phyloP scores from a whole-genome alignment of 2,888 invertebrate species.

The Lasioglossum malachurum region DNA sequence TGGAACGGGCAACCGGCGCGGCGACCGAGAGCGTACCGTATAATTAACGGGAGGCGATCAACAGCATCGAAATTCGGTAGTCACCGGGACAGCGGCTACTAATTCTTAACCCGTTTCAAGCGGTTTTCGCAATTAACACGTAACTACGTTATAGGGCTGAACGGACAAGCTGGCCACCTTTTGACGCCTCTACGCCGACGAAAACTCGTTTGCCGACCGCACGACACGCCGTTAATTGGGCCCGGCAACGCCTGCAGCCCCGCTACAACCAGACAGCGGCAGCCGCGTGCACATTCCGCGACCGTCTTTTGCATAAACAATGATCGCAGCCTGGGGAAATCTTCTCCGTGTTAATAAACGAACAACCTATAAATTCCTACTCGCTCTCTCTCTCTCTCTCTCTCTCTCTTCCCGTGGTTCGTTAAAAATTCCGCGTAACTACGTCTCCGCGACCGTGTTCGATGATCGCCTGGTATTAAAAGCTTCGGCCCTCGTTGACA shows the following conservation, averaged over 20 bases:
- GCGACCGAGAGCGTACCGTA: neutral
- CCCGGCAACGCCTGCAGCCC: slow-evolving; percentile 63
- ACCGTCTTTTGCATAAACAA: slow-evolving; percentile 67
- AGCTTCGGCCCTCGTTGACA: neutral
- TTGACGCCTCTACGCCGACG: slow-evolving; percentile 71
- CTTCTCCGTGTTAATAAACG: slow-evolving; percentile 55
- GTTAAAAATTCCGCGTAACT: slow-evolving; percentile 46
- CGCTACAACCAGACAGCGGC: slow-evolving; percentile 42
- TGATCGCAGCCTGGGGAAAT: slow-evolving; percentile 61
- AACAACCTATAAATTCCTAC: slow-evolving; percentile 40
- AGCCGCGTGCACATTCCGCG: slow-evolving; percentile 36
- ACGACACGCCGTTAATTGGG: slow-evolving; percentile 70
- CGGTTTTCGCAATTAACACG: slow-evolving; percentile 64
- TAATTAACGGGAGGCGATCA: slow-evolving; percentile 13
- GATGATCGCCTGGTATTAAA: slow-evolving; percentile 17
- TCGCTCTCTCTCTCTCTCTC: too few species aligned
- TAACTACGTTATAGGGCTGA: slow-evolving; percentile 71
- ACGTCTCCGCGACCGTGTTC: neutral
- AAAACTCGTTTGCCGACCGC: slow-evolving; percentile 73
- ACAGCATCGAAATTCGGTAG: slow-evolving; percentile 12
- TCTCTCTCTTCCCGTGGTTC: slow-evolving; percentile 17
- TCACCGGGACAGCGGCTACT: slow-evolving; percentile 7
- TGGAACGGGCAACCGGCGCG: neutral
- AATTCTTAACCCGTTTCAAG: slow-evolving; percentile 62
- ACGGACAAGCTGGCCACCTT: slow-evolving; percentile 71